Conservation (phyloP, 1,140 invertebrate species). For the Ridgeia piscesae region DNA sequence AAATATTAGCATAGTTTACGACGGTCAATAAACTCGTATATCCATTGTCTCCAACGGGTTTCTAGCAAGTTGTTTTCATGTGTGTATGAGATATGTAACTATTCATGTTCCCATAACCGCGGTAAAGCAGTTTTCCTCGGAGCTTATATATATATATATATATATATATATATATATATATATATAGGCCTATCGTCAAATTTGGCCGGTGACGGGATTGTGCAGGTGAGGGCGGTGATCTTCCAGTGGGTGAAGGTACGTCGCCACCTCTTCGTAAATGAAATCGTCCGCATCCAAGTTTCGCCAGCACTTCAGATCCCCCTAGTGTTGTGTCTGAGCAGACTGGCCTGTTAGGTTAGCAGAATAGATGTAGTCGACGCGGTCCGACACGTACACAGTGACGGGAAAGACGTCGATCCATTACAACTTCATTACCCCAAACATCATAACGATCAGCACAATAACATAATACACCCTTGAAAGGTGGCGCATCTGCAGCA, state of each 20-base stretch:
- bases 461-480: not conserved
- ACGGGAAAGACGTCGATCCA: constrained; percentile 16
- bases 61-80: too few relatives aligned
- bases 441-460: too few relatives aligned
- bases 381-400: not conserved
- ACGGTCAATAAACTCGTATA: too few relatives aligned
- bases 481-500: not conserved
- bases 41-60: too few relatives aligned
- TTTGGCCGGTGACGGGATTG: constrained; percentile 15
- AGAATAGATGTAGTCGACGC: constrained; percentile 15
- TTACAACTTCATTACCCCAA: too few relatives aligned
- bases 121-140: too few relatives aligned
- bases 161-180: too few relatives aligned
- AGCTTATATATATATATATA: too few relatives aligned
- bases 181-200: too few relatives aligned
- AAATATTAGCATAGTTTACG: too few relatives aligned
- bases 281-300: constrained; percentile 2
- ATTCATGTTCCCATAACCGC: too few relatives aligned
- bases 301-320: not conserved
- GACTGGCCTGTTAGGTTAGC: not conserved
- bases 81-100: too few relatives aligned
- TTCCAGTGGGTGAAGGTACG: constrained; percentile 16
- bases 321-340: constrained; percentile 10
- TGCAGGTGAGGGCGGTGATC: not conserved
- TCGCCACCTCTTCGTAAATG: constrained; percentile 1